Percentiles rank a stretch among this genome's conserved stretches.
Evolutionary conservation across 1,140 invertebrate species (phyloP).

Genomic region (Drosophila simulans): DNA sequence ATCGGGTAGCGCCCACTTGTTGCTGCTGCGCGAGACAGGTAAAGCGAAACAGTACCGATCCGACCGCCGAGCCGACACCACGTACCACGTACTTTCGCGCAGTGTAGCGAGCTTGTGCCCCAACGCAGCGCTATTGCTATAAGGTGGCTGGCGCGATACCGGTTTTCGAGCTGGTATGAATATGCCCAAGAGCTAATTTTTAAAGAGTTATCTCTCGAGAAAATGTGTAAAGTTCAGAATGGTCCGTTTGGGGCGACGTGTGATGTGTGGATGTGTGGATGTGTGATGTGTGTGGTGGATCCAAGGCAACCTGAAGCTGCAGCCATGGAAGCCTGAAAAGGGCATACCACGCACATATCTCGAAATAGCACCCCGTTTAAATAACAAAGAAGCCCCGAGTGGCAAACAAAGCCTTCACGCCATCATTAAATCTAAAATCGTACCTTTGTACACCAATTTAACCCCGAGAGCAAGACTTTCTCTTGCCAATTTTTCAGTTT

Average conservation of each 20-base stretch:
- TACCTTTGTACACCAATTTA: neutral
- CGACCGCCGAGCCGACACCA: slow-evolving; percentile 2
- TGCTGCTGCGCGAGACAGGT: slow-evolving; percentile 12
- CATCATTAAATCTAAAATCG: neutral
- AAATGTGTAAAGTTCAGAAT: slow-evolving; percentile 51
- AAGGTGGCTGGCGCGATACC: slow-evolving; percentile 52
- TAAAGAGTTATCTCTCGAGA: slow-evolving; percentile 46
- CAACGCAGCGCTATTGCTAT: slow-evolving; percentile 33
- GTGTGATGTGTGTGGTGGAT: neutral
- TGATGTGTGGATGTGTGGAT: slow-evolving; percentile 15
- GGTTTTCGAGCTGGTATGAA: slow-evolving; percentile 49
- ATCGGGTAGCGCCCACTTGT: slow-evolving; percentile 51
- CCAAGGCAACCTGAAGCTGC: neutral
- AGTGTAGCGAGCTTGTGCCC: slow-evolving; percentile 11
- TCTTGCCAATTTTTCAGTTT: slow-evolving; percentile 42
- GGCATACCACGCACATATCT: neutral
- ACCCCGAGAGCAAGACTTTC: slow-evolving; percentile 39
- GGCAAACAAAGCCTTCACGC: slow-evolving; percentile 3
- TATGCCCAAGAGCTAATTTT: slow-evolving; percentile 54
- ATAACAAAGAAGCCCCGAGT: slow-evolving; percentile 30
- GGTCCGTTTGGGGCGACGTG: slow-evolving; percentile 22
- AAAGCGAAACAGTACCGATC: slow-evolving; percentile 46
- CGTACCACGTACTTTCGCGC: slow-evolving; percentile 13
- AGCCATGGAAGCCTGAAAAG: neutral
- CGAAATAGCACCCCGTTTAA: slow-evolving; percentile 19